Evolutionary conservation across 2,797 vertebrate species (phyloP).

Genomic region (Sebastes oblongus): DNA sequence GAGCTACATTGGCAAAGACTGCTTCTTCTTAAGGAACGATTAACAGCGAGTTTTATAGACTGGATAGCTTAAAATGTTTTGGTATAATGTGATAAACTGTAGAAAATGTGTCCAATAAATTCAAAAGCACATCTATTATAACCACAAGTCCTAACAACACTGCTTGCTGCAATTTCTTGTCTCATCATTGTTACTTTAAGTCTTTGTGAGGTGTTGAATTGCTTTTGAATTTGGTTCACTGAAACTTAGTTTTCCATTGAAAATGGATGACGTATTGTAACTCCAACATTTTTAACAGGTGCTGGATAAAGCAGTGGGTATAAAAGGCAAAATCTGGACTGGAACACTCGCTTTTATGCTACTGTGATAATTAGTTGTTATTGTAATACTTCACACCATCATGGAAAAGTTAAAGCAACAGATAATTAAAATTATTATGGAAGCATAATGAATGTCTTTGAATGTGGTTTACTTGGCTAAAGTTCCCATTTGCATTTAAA

Average conservation of each 20-base stretch:
- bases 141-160: neutral
- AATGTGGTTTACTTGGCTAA: neutral
- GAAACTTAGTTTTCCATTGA: neutral
- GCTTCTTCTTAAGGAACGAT: neutral
- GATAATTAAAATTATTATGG: neutral
- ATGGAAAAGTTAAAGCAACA: neutral
- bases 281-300: neutral
- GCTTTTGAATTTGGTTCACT: neutral
- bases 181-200: neutral
- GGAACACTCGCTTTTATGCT: neutral
- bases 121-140: neutral
- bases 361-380: neutral
- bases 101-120: constrained; percentile 5
- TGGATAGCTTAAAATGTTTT: neutral
- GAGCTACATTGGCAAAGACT: neutral
- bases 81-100: neutral
- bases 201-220: neutral
- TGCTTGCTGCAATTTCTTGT: neutral
- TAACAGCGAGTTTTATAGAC: neutral
- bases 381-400: neutral
- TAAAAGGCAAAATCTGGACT: neutral
- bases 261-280: neutral
- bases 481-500: neutral
- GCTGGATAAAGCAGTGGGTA: neutral
- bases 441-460: neutral